Conservation (phyloP, 2,113 vertebrate species). For the Ptilorrhoa leucosticta region DNA sequence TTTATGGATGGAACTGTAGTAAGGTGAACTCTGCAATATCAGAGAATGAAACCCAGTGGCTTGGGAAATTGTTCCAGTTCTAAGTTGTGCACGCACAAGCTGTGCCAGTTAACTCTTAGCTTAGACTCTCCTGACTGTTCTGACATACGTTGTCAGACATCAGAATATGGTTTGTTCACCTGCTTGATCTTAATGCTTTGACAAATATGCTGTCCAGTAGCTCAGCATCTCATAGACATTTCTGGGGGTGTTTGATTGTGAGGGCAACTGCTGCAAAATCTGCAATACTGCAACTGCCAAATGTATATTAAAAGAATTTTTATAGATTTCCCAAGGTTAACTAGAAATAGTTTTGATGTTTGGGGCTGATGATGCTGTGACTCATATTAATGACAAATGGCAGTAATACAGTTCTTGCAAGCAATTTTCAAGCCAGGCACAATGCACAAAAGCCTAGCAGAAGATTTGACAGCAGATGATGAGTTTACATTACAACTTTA, state of each 20-base stretch:
- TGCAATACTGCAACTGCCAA: neutral
- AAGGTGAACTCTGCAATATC: neutral
- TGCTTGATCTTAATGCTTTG: neutral
- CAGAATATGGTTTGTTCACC: neutral
- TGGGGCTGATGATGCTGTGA: neutral
- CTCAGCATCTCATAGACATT: neutral
- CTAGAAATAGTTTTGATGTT: constrained; percentile 43
- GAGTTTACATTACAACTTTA: neutral
- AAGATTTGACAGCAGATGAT: neutral
- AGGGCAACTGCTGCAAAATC: neutral
- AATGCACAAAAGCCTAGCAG: neutral
- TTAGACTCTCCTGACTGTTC: neutral
- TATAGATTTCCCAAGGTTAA: constrained; percentile 50
- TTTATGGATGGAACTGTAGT: neutral
- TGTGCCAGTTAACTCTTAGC: neutral
- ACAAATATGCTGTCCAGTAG: neutral
- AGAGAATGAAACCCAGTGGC: neutral
- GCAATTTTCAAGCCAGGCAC: constrained; percentile 30
- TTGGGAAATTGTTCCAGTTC: neutral
- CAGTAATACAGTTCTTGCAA: neutral
- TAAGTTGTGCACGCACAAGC: neutral
- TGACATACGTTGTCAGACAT: neutral
- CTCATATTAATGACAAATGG: constrained; percentile 44
- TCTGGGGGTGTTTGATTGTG: neutral
- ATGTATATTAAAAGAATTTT: constrained; percentile 42